Percentiles rank a stretch among this genome's conserved stretches.
Evolutionary conservation across 1,140 invertebrate species (phyloP).

Genomic region (Spodoptera frugiperda): DNA sequence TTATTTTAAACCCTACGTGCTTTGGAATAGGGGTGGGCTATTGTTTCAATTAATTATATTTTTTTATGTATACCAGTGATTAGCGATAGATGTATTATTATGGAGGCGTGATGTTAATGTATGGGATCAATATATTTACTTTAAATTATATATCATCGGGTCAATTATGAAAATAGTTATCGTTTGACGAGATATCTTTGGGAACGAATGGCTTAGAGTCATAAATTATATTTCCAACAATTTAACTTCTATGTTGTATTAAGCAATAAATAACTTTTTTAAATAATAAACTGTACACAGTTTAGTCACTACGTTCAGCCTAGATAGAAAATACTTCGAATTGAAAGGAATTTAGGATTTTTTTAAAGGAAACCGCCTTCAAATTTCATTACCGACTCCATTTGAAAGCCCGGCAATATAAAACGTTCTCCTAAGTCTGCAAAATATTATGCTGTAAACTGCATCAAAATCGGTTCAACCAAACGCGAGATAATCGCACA

Average conservation of each 20-base stretch:
- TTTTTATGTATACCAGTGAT: conserved; percentile 49
- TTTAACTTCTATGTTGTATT: too few relatives aligned
- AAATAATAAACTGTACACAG: too few relatives aligned
- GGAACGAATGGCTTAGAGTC: not conserved
- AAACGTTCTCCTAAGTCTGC: too few relatives aligned
- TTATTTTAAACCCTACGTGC: conserved; percentile 38
- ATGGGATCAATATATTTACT: conserved; percentile 43
- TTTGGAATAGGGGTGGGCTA: conserved; percentile 25
- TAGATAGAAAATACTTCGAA: not conserved
- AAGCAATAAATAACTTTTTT: too few relatives aligned
- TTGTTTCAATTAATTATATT: conserved; percentile 48
- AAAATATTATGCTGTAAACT: too few relatives aligned
- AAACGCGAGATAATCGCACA: too few relatives aligned
- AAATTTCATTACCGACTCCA: too few relatives aligned
- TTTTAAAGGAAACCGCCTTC: too few relatives aligned
- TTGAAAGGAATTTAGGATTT: too few relatives aligned
- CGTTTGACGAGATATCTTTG: conserved; percentile 30
- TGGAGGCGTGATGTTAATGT: conserved; percentile 52
- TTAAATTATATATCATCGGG: conserved; percentile 18
- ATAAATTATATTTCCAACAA: not conserved
- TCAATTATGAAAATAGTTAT: conserved; percentile 33
- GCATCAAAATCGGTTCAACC: too few relatives aligned
- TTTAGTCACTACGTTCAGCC: too few relatives aligned
- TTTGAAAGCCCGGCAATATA: too few relatives aligned
- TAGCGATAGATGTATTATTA: conserved; percentile 51